phyloP scores from a whole-genome alignment of 2,888 invertebrate genomes.

The Tipula unca region DNA sequence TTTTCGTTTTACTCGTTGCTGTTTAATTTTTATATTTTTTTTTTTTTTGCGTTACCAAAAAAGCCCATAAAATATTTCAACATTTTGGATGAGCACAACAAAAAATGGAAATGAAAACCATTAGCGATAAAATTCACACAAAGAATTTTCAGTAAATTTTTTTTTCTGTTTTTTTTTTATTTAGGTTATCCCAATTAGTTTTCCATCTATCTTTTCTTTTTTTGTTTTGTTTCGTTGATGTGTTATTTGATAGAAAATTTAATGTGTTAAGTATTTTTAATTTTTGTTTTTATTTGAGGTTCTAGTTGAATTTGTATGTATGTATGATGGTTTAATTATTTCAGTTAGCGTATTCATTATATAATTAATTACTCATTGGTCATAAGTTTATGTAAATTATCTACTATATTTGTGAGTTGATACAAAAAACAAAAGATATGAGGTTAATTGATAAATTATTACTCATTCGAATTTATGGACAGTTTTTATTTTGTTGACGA shows the following conservation, averaged over 20 bases:
- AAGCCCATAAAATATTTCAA: neutral
- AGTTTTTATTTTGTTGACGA: no score
- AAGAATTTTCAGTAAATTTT: neutral
- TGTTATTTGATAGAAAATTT: neutral
- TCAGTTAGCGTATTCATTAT: neutral
- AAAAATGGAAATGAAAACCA: neutral
- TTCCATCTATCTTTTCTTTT: neutral
- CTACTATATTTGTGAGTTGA: no score
- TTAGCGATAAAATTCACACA: conserved; percentile 8
- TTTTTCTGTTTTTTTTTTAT: neutral
- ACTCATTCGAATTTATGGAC: no score
- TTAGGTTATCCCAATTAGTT: conserved; percentile 8
- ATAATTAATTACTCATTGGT: neutral
- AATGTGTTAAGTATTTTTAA: neutral
- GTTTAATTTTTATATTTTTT: neutral
- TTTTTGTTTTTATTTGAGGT: neutral
- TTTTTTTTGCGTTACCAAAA: neutral
- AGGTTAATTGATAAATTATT: no score
- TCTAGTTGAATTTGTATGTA: neutral
- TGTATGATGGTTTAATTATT: neutral
- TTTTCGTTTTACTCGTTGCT: neutral
- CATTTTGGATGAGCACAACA: neutral
- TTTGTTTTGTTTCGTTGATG: neutral
- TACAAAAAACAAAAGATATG: no score
- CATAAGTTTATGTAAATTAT: neutral